Percentiles rank a stretch among this genome's conserved stretches.
phyloP scores from a whole-genome alignment of 2,113 vertebrate species.

The Sylvilagus bachmani region DNA sequence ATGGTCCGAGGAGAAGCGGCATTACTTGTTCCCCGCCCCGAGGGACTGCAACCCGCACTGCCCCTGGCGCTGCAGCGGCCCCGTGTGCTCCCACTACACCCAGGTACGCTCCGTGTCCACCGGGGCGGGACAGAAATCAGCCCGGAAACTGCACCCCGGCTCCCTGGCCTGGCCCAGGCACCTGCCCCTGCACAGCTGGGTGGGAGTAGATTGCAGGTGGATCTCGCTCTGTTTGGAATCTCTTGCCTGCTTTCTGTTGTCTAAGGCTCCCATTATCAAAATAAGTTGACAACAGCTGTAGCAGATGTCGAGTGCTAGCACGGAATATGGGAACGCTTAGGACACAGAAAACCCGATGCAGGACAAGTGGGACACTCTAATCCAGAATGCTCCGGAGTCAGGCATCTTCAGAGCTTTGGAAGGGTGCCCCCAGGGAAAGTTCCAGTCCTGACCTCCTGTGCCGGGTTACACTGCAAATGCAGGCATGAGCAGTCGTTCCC shows the following conservation, averaged over 20 bases:
- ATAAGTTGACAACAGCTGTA: background rate
- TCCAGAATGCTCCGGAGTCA: no score
- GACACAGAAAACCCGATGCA: background rate
- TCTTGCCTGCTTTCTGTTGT: background rate
- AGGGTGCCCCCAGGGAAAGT: no score
- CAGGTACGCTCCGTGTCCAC: slow-evolving; percentile 87
- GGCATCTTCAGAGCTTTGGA: no score
- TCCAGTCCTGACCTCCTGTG: no score
- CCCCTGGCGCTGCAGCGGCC: slow-evolving; percentile 90
- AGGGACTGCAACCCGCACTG: slow-evolving; percentile 87
- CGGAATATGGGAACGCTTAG: background rate
- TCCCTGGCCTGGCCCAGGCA: background rate
- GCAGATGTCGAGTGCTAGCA: background rate
- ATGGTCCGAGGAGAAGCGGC: slow-evolving; percentile 92
- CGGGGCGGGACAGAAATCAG: background rate
- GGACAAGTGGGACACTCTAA: background rate
- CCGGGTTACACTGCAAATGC: no score
- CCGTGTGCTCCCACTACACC: slow-evolving; percentile 94
- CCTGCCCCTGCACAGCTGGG: background rate
- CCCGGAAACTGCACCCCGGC: background rate
- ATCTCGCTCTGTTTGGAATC: background rate
- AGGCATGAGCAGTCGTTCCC: no score
- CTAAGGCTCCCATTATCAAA: background rate
- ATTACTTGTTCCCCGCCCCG: slow-evolving; percentile 90
- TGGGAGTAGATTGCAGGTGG: background rate